These are phyloP conservation scores for Vultur gryphus DNA, from an alignment of 2,797 vertebrate genomes.

Conservation along the genomic window DNA sequence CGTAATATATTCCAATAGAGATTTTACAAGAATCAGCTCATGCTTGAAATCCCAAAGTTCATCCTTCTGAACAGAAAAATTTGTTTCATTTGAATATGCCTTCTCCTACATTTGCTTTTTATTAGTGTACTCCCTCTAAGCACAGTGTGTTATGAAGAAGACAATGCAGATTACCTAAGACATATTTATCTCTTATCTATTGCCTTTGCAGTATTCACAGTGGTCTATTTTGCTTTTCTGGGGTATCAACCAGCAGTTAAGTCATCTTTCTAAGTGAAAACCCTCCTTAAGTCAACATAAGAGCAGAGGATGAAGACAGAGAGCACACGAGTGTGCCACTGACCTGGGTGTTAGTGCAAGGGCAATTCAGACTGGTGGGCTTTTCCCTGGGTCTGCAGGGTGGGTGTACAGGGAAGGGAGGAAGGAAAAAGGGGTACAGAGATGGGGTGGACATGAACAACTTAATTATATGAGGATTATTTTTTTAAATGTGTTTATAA, in stretches of 20 bases:
- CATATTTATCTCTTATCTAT: not conserved
- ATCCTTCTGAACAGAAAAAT: not conserved
- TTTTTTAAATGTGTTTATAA: not conserved
- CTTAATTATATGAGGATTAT: not conserved
- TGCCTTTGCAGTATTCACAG: not conserved
- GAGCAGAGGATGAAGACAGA: not conserved
- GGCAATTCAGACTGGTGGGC: not conserved
- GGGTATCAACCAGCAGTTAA: not conserved
- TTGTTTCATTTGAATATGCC: not conserved
- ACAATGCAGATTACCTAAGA: not conserved
- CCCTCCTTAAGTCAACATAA: not conserved
- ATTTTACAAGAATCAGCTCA: not conserved
- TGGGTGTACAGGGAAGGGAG: not conserved
- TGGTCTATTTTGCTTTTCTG: not conserved
- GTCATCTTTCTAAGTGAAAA: not conserved
- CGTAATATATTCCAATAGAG: not conserved
- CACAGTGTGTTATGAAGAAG: not conserved
- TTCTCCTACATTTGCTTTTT: not conserved
- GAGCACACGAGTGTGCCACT: fast-evolving
- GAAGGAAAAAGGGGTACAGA: not conserved
- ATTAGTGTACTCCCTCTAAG: not conserved
- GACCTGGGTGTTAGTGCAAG: not conserved
- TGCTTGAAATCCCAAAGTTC: not conserved
- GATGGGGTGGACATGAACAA: not conserved
- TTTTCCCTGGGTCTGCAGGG: not conserved